Evolutionary conservation across 1,140 invertebrate genomes (phyloP), one percentile per base, ranked within the genome.

Genomic region (Drosophila bocki): DNA sequence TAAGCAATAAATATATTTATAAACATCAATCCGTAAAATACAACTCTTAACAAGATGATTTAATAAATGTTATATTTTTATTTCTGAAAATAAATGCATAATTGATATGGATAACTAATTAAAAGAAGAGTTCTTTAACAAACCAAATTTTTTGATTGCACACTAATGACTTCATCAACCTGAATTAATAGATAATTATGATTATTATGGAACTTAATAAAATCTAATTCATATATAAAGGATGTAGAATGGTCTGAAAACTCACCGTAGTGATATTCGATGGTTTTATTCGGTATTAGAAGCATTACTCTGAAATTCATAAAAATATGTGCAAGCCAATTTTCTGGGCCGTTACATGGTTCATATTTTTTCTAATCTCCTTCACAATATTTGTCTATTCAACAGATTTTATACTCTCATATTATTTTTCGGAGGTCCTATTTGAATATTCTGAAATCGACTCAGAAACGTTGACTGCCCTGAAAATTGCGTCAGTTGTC

Each of bases 311-410:
- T 3, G 51, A 19, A 2, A 54, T 19, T 5, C 13, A 53, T 35
- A 54, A 5, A 22, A 37, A 37, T 19, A 54, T 54, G 51, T 54
- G 33, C 33, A 19, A 54, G 51, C 12, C 13, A 15, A 5, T 37
- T 54, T 54, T 3, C 17, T 54, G 33, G 17, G 2, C 15, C 7
- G 7, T 37, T 22, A 22, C 33, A 3, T 54, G 51, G 51, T 1
- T 54, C 3, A 22, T 19, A 22, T 19, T 22, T 37, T 0, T 5
- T 6, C 0, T 11, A 0, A 3, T 9, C 9, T 37, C 3, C 1
- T 3, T 4, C 0, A 0, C 3, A 0, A 7, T 17, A 3, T 0
- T 57, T 35, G 0, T 0, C 1, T 0, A n/a, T 0, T 22, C 19
- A 12, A 12, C 17, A 13, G 0, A 0, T 2, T 65, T 15, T 11